Percentiles rank a stretch among this genome's conserved stretches.
phyloP scores from a whole-genome alignment of 1,140 invertebrate genomes.

The Aphelenchoides avenae region DNA sequence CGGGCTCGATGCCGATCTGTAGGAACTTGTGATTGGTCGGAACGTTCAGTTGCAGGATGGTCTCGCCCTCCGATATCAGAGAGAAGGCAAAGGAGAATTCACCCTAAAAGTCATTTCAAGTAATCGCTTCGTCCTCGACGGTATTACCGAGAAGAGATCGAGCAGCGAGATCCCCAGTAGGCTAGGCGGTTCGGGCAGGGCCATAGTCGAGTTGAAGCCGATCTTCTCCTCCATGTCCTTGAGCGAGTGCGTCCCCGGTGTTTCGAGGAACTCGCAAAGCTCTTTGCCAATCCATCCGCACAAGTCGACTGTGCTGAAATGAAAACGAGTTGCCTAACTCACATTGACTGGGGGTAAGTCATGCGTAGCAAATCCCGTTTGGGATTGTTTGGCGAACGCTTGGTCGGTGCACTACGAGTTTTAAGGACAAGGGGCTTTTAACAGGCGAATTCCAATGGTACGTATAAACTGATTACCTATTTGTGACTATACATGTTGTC shows the following conservation, averaged over 20 bases:
- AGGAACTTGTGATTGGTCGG: constrained; percentile 40
- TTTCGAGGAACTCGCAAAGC: constrained; percentile 38
- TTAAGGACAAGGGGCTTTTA: too few species aligned
- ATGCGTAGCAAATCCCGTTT: background rate
- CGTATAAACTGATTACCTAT: too few species aligned
- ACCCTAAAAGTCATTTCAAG: too few species aligned
- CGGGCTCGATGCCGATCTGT: constrained; percentile 37
- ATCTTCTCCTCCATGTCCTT: constrained; percentile 42
- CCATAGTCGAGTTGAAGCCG: constrained; percentile 39
- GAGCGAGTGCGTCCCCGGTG: constrained; percentile 43
- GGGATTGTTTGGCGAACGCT: background rate
- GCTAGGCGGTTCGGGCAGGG: constrained; percentile 40
- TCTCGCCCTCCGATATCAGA: constrained; percentile 39
- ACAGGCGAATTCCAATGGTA: too few species aligned
- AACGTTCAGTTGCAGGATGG: constrained; percentile 42
- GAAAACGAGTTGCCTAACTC: constrained; percentile 1
- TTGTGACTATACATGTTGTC: too few species aligned
- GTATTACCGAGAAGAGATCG: constrained; percentile 43
- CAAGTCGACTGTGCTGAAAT: constrained; percentile 35
- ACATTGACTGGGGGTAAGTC: background rate
- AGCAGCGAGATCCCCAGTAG: constrained; percentile 47
- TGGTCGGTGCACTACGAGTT: too few species aligned
- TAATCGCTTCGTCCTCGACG: constrained; percentile 3
- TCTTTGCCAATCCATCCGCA: constrained; percentile 45
- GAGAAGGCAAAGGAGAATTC: constrained; percentile 44